These are phyloP conservation scores for Leucania comma DNA, from an alignment of 2,888 invertebrate species.

Conservation along the genomic window DNA sequence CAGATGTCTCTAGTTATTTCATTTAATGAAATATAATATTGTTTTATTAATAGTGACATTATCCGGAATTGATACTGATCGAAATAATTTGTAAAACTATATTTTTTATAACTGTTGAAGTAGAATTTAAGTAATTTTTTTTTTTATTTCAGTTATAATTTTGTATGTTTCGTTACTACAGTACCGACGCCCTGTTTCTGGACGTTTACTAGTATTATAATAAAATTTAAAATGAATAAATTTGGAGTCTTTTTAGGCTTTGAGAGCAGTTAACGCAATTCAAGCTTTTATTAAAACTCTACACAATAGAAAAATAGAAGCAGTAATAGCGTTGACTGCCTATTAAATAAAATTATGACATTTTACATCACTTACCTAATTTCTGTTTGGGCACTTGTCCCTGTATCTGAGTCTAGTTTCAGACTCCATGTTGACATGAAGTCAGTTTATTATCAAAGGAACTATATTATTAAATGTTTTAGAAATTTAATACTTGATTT, in stretches of 20 bases:
- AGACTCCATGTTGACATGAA: background rate
- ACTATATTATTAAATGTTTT: slow-evolving; percentile 5
- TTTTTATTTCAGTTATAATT: slow-evolving; percentile 15
- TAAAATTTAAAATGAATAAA: background rate
- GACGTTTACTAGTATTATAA: background rate
- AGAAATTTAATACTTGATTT: background rate
- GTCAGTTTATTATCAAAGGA: background rate
- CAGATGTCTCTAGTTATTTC: background rate
- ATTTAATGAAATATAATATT: background rate
- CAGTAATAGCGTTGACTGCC: background rate
- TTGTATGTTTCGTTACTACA: slow-evolving; percentile 5
- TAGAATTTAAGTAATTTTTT: slow-evolving; percentile 7
- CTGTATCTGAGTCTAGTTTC: background rate
- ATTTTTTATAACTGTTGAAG: slow-evolving; percentile 1
- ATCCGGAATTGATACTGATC: background rate
- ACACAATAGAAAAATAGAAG: background rate
- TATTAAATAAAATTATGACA: background rate
- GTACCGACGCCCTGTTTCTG: slow-evolving; percentile 2
- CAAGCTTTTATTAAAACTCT: background rate
- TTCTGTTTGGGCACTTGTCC: slow-evolving; percentile 4
- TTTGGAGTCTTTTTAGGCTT: background rate
- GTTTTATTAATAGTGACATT: background rate
- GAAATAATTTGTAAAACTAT: slow-evolving; percentile 18
- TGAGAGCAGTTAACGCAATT: background rate
- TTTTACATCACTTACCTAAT: slow-evolving; percentile 6